Percentiles rank a stretch among this genome's conserved stretches.
Conservation (phyloP, 53 echinoderm and acorn worm species). For the Echinometra lucunter region DNA sequence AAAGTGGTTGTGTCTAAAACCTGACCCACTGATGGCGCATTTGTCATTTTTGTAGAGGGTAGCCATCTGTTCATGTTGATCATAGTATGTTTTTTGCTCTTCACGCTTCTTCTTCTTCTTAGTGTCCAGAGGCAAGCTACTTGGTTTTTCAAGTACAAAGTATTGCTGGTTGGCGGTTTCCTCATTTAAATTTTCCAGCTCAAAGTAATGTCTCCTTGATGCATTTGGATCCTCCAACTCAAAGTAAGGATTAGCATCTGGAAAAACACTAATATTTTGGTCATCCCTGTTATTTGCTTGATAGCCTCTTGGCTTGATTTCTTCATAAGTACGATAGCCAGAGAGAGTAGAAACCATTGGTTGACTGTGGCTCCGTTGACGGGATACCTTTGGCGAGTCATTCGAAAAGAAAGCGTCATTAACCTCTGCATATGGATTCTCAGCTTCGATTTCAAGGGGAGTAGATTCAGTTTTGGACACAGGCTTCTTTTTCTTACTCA, state of each 20-base stretch:
- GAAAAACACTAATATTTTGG: background rate
- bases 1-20: conserved; percentile 24
- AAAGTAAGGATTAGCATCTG: background rate
- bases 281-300: background rate
- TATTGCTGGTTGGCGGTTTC: conserved; percentile 26
- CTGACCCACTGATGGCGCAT: conserved; percentile 1
- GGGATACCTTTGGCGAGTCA: background rate
- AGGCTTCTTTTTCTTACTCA: conserved; percentile 41
- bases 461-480: conserved; percentile 22
- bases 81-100: background rate
- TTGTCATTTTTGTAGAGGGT: conserved; percentile 52
- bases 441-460: conserved; percentile 39
- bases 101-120: conserved; percentile 18
- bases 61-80: conserved; percentile 1
- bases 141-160: conserved; percentile 54
- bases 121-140: conserved; percentile 32
- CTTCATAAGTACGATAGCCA: conserved; percentile 62
- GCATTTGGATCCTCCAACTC: conserved; percentile 37
- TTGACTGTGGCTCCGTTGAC: conserved; percentile 62
- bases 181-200: conserved; percentile 39
- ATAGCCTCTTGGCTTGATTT: conserved; percentile 41
- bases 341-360: conserved; percentile 38
- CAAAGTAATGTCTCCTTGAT: conserved; percentile 30
- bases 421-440: conserved; percentile 66
- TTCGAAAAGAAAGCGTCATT: conserved; percentile 10